These are phyloP conservation scores for Hanleya hanleyi DNA, from an alignment of 2,888 invertebrate genomes.

Conservation along the genomic window DNA sequence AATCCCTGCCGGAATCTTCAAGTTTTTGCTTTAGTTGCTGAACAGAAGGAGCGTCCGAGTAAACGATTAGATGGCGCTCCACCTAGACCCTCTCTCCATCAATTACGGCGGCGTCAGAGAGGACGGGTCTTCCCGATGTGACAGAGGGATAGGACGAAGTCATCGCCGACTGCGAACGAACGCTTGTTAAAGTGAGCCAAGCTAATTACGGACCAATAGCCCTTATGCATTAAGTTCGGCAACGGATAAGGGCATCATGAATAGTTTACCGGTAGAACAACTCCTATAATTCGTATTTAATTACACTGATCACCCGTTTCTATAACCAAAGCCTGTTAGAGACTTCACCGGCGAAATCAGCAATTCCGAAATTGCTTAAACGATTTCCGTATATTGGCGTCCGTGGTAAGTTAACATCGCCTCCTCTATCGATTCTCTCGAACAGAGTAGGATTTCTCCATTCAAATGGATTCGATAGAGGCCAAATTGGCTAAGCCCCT, in stretches of 20 bases:
- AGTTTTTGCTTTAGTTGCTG: not conserved
- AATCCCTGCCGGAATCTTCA: not conserved
- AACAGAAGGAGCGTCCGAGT: too few species aligned
- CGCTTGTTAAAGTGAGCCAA: not conserved
- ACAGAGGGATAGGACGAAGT: not conserved
- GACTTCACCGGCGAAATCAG: not conserved
- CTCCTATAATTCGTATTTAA: not conserved
- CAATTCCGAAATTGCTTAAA: not conserved
- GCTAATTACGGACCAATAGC: constrained; percentile 1
- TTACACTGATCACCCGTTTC: not conserved
- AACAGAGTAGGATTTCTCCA: too few species aligned
- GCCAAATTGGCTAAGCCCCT: too few species aligned
- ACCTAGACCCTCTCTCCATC: not conserved
- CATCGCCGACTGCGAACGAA: not conserved
- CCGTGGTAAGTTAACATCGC: too few species aligned
- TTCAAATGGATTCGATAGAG: too few species aligned
- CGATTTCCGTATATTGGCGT: too few species aligned
- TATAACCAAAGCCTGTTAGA: too few species aligned
- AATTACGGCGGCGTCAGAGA: not conserved
- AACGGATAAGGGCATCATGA: not conserved
- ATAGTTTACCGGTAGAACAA: not conserved
- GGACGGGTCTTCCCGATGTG: not conserved
- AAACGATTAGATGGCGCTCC: too few species aligned
- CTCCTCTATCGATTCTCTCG: too few species aligned
- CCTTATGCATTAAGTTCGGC: not conserved